A percentile compares a stretch with the other conserved stretches of the same genome.
These are phyloP conservation scores for Drosophila birchii DNA, from an alignment of 2,888 invertebrate genomes.

Conservation along the genomic window DNA sequence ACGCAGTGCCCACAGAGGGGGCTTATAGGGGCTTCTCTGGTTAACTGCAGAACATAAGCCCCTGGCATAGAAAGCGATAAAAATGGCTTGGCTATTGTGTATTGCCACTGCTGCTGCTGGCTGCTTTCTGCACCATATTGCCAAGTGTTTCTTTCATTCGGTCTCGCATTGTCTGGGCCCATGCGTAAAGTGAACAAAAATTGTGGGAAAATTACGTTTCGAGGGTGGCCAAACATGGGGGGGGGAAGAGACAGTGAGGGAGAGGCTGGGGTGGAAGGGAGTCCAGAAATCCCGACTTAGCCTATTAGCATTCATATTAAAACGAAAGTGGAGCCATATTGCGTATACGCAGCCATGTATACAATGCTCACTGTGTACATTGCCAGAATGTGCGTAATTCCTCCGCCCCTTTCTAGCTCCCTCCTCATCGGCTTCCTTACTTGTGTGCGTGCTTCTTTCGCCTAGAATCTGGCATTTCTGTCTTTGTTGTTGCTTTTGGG, in stretches of 20 bases:
- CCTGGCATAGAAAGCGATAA: constrained; percentile 73
- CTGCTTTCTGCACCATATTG: constrained; percentile 23
- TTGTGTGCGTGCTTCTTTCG: constrained; percentile 46
- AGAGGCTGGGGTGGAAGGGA: background rate
- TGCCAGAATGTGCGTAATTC: constrained; percentile 43
- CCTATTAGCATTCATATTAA: constrained; percentile 82
- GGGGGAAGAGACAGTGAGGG: background rate
- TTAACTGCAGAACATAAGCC: constrained; percentile 78
- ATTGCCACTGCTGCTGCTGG: constrained; percentile 34
- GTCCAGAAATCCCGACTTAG: constrained; percentile 77
- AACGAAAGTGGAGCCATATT: constrained; percentile 80
- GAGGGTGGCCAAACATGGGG: constrained; percentile 28
- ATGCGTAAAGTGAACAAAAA: constrained; percentile 80
- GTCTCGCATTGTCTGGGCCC: constrained; percentile 63
- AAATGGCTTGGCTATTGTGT: constrained; percentile 70
- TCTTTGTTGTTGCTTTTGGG: constrained; percentile 26
- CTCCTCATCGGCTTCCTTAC: constrained; percentile 2
- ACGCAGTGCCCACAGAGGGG: constrained; percentile 14
- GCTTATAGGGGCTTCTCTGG: constrained; percentile 53
- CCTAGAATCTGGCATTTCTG: constrained; percentile 70
- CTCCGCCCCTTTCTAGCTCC: background rate
- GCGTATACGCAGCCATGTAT: constrained; percentile 73
- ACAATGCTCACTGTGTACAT: constrained; percentile 48
- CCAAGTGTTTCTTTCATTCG: constrained; percentile 39
- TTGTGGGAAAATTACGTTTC: constrained; percentile 80